Conservation (phyloP, 2,797 vertebrate species). For the Microctenopoma stevenorrisi region DNA sequence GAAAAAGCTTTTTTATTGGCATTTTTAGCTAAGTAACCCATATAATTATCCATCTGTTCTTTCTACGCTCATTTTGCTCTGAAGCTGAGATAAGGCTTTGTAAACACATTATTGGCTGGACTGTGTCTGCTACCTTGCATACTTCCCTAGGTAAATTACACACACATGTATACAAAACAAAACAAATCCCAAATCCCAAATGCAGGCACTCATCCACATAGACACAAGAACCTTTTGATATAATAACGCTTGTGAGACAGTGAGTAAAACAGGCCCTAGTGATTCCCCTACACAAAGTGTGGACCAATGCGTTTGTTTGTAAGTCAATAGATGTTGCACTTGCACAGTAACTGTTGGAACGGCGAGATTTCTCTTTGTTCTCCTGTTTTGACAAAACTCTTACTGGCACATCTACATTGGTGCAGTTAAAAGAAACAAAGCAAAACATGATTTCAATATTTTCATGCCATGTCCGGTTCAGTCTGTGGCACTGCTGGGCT, state of each 20-base stretch:
- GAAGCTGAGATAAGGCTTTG: conserved; percentile 16
- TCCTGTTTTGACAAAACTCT: background rate
- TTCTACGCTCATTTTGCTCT: conserved; percentile 18
- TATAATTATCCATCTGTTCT: conserved; percentile 29
- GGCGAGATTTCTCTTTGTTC: background rate
- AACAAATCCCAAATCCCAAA: background rate
- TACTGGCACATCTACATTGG: background rate
- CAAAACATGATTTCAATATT: background rate
- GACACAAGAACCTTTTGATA: conserved; percentile 24
- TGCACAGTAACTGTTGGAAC: background rate
- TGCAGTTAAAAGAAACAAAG: background rate
- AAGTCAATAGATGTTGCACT: background rate
- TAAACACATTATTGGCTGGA: conserved; percentile 37
- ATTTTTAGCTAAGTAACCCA: conserved; percentile 11
- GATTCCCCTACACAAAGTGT: conserved; percentile 27
- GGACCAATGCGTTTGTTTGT: conserved; percentile 1
- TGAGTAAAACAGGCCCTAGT: conserved; percentile 62
- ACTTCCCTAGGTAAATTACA: conserved; percentile 12
- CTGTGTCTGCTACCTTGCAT: conserved; percentile 31
- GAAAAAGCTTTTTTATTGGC: background rate
- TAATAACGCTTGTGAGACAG: conserved; percentile 61
- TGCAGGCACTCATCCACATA: background rate
- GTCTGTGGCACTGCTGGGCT: background rate
- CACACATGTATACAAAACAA: conserved; percentile 6
- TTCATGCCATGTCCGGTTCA: background rate